Conservation (phyloP, 2,113 vertebrate genomes). For the Romanogobio albipinnatus region DNA sequence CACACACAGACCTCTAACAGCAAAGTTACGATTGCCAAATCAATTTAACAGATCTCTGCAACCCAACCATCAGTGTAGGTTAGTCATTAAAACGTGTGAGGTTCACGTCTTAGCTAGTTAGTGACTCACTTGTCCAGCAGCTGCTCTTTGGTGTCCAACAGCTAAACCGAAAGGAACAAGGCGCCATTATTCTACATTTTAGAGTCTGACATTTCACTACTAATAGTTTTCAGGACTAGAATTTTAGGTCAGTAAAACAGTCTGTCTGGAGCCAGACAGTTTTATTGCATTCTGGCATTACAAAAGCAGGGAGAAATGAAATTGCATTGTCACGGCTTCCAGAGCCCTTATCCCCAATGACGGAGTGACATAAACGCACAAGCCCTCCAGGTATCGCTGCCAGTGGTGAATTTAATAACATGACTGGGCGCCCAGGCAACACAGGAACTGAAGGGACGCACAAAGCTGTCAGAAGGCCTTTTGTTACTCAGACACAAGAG, state of each 20-base stretch:
- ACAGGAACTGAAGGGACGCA: conserved; percentile 41
- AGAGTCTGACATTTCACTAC: conserved; percentile 63
- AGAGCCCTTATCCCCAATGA: conserved; percentile 58
- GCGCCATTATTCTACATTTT: conserved; percentile 53
- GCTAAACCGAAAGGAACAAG: conserved; percentile 34
- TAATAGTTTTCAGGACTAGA: conserved; percentile 58
- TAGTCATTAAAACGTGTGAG: conserved; percentile 57
- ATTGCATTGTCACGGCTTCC: conserved; percentile 69
- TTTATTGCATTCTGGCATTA: conserved; percentile 75
- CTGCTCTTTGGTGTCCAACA: conserved; percentile 44
- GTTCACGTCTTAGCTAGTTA: conserved; percentile 55
- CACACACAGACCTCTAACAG: conserved; percentile 34
- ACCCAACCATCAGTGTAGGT: conserved; percentile 31
- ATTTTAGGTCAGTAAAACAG: conserved; percentile 69
- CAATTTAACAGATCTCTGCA: conserved; percentile 62
- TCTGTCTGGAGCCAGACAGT: conserved; percentile 74
- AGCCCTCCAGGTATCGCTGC: conserved; percentile 65
- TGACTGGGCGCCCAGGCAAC: conserved; percentile 56
- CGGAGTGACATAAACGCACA: conserved; percentile 55
- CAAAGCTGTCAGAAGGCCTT: conserved; percentile 53
- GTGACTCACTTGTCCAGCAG: conserved; percentile 53
- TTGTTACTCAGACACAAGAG: conserved; percentile 58
- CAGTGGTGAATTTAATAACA: conserved; percentile 59
- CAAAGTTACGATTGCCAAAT: conserved; percentile 53
- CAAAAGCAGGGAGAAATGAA: conserved; percentile 70